phyloP scores from a whole-genome alignment of 2,797 vertebrate species.

The Oreortyx pictus region DNA sequence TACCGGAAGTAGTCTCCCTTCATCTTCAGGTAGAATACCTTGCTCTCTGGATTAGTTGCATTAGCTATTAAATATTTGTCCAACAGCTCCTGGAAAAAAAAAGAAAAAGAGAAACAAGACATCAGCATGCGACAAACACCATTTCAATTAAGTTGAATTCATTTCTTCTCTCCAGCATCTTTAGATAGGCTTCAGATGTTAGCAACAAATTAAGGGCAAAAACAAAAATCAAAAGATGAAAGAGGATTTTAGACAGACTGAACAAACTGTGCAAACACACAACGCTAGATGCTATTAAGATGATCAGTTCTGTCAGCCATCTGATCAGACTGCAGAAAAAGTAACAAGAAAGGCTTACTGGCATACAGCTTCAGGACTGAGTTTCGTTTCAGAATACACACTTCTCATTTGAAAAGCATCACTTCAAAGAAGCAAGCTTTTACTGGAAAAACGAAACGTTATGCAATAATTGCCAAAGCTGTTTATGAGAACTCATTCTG shows the following conservation, averaged over 20 bases:
- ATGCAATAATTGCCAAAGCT: background rate
- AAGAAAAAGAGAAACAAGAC: background rate
- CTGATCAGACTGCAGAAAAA: background rate
- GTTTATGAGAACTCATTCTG: background rate
- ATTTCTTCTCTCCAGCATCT: background rate
- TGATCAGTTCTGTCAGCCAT: background rate
- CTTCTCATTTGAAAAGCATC: background rate
- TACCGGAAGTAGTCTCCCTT: conserved; percentile 98
- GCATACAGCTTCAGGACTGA: background rate
- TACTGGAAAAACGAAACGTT: background rate
- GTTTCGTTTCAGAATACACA: background rate
- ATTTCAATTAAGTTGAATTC: background rate
- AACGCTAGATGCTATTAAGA: background rate
- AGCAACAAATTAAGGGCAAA: background rate
- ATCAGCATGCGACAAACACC: background rate
- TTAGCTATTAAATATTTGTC: conserved; percentile 90
- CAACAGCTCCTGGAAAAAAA: conserved; percentile 85
- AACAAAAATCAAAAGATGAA: background rate
- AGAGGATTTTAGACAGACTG: background rate
- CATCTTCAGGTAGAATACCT: conserved; percentile 99
- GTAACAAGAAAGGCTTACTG: background rate
- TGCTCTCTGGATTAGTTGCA: conserved; percentile 88
- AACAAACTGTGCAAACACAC: background rate
- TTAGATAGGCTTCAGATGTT: background rate
- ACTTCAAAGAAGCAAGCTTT: background rate